Evolutionary conservation across 2,113 vertebrate genomes (phyloP), one percentile per base, ranked within the genome.

Genomic region (Cygnus atratus): DNA sequence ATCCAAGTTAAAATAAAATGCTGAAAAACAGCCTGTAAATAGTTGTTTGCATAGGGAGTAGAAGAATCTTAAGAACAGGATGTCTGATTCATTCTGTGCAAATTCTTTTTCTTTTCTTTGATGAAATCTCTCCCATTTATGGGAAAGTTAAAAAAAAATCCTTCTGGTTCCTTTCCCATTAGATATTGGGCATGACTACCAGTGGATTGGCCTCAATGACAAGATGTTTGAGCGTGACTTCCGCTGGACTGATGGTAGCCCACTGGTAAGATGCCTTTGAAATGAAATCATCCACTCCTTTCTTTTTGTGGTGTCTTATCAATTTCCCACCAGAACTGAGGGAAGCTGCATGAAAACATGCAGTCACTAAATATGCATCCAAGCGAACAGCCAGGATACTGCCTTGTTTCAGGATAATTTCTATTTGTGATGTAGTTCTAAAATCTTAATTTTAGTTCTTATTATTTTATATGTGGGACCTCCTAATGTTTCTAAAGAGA

Each of bases 181-280:
- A 99, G 99, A 99, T 93, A 98, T 99, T 96, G 99, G 99, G 67
- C 99, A 99, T 88, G 99, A 99, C 95, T 99, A 99, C 94, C 99
- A 99, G 96, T 99, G 99, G 99, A 99, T 99, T 65, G 99, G 99
- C 61, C 98, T 99, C 85, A 99, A 99, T 75, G 99, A 99, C 98
- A 99, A 99, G 97, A 99, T 99, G 99, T 99, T 98, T 97, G 99
- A 99, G 95, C 98, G 97, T 35, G 99, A 99, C 96, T 99, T 99
- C 98, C 99, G 98, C 39, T 99, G 99, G 99, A 99, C 99, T 13
- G 99, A 99, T 93, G 98, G 99, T 89, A 98, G 98, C 67, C 90
- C 98, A 5, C 96, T 99, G 99, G 99, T 99, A 98, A 99, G 98
- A 98, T 75, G 81, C 63, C 50, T 97, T 84, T 24, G 24, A 81